These are phyloP conservation scores for Chionoecetes opilio DNA, from an alignment of 1,140 invertebrate species.

Conservation along the genomic window DNA sequence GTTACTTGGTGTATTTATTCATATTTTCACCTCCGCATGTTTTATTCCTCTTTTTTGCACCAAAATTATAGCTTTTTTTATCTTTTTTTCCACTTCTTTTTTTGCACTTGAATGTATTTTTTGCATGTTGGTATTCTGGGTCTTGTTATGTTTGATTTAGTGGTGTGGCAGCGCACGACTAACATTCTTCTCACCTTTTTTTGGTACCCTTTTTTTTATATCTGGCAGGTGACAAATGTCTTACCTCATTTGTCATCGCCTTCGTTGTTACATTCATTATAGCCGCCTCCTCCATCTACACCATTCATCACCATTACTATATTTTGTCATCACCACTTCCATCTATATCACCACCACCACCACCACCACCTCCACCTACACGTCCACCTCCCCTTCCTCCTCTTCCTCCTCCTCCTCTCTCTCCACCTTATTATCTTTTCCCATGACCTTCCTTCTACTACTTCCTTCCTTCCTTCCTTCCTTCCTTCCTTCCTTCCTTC, in stretches of 20 bases:
- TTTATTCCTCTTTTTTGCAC: not conserved
- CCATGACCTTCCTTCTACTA: no score
- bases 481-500: no score
- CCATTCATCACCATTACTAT: not conserved
- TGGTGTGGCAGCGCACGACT: not conserved
- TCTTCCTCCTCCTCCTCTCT: not conserved
- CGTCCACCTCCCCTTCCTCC: not conserved
- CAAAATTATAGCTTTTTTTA: not conserved
- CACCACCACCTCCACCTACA: no score
- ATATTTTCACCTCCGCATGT: no score
- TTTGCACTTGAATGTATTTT: not conserved
- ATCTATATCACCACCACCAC: no score
- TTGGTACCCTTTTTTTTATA: no score
- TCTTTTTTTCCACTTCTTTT: not conserved
- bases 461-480: no score
- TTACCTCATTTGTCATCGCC: not conserved
- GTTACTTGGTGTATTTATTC: not conserved
- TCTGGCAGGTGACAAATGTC: not conserved
- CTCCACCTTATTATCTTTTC: not conserved
- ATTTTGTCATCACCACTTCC: not conserved
- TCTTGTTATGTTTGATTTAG: no score
- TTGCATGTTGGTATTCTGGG: not conserved
- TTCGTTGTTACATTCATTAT: constrained; percentile 18
- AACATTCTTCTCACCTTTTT: not conserved
- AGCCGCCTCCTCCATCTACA: not conserved